A percentile compares a stretch with the other conserved stretches of the same genome.
Evolutionary conservation across 2,888 invertebrate genomes (phyloP).

Genomic region (Agonopterix arenella): DNA sequence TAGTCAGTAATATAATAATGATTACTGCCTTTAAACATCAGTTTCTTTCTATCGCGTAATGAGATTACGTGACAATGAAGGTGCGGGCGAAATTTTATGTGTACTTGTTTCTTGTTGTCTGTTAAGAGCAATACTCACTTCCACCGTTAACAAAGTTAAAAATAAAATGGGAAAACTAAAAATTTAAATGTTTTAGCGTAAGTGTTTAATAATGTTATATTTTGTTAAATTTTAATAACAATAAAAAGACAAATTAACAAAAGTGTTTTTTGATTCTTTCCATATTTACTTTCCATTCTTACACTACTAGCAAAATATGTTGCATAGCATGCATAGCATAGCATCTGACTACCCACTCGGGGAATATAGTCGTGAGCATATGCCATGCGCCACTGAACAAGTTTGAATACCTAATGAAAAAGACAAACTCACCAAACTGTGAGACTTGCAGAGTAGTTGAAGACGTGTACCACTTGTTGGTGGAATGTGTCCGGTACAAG

Average conservation of each 20-base stretch:
- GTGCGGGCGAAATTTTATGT: slow-evolving; percentile 17
- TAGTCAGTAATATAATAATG: slow-evolving; percentile 20
- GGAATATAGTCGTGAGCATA: too few species aligned
- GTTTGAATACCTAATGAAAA: too few species aligned
- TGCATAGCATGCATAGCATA: too few species aligned
- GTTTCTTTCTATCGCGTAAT: slow-evolving; percentile 55
- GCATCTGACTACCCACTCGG: too few species aligned
- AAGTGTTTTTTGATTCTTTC: not conserved
- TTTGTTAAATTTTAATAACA: slow-evolving; percentile 67
- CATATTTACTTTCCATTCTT: too few species aligned
- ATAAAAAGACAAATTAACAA: slow-evolving; percentile 64
- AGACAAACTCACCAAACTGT: too few species aligned
- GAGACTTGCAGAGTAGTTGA: too few species aligned
- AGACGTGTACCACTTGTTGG: too few species aligned
- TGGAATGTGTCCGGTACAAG: too few species aligned
- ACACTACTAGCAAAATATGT: too few species aligned
- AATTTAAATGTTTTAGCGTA: slow-evolving; percentile 49
- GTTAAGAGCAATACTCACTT: slow-evolving; percentile 21
- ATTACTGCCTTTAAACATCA: slow-evolving; percentile 12
- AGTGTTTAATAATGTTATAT: slow-evolving; percentile 65
- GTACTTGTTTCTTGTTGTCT: slow-evolving; percentile 9
- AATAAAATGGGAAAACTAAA: slow-evolving; percentile 20
- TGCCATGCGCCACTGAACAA: too few species aligned
- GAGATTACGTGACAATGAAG: slow-evolving; percentile 52
- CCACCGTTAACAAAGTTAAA: slow-evolving; percentile 47